Conservation (phyloP, 2,888 invertebrate species). For the Cetonia aurata region DNA sequence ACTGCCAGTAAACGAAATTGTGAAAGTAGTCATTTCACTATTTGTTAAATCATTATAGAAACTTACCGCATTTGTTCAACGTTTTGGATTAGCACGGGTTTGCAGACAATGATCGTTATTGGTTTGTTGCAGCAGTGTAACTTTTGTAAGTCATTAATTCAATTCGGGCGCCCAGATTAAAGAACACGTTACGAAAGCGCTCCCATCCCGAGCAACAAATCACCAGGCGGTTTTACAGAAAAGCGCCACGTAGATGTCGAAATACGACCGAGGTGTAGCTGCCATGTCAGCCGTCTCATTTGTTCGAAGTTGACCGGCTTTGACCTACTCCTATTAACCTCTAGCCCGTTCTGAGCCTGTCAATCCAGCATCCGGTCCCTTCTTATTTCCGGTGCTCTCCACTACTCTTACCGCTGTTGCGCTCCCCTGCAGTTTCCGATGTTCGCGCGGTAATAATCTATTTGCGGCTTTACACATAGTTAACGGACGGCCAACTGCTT, state of each 20-base stretch:
- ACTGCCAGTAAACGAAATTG: no score
- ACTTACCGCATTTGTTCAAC: no score
- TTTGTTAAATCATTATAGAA: no score
- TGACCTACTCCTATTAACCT: conserved; percentile 60
- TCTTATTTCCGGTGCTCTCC: conserved; percentile 50
- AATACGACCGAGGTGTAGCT: conserved; percentile 49
- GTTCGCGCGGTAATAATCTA: conserved; percentile 49
- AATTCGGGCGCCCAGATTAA: conserved; percentile 32
- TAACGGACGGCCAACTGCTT: conserved; percentile 14
- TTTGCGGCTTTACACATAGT: conserved; percentile 47
- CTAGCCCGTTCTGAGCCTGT: conserved; percentile 55
- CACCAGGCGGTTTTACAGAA: conserved; percentile 37
- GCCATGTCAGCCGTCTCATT: conserved; percentile 59
- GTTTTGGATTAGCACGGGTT: no score
- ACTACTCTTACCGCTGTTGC: conserved; percentile 40
- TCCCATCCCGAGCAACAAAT: conserved; percentile 36
- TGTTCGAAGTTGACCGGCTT: conserved; percentile 58
- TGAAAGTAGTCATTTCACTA: no score
- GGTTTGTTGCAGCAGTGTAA: conserved; percentile 27
- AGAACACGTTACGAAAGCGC: conserved; percentile 40
- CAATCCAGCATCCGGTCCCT: conserved; percentile 52
- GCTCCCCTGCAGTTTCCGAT: conserved; percentile 49
- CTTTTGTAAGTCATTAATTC: conserved; percentile 38
- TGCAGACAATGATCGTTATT: not conserved
- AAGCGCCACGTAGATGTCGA: conserved; percentile 38